Percentiles rank a stretch among this genome's conserved stretches.
Conservation (phyloP, 2,113 vertebrate genomes). For the Zapornia atra region DNA sequence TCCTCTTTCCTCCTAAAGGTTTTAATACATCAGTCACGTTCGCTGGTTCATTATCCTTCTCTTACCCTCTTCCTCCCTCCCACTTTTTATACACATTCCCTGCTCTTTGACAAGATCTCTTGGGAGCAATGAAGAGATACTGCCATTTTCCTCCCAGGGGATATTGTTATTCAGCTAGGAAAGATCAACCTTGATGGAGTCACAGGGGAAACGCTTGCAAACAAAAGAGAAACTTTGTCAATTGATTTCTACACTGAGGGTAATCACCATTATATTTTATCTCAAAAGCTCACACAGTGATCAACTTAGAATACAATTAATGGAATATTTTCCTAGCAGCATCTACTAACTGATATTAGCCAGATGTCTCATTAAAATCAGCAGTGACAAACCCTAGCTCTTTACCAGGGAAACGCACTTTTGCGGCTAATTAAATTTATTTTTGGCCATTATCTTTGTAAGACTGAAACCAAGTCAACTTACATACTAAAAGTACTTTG, state of each 20-base stretch:
- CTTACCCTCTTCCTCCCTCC: conserved; percentile 55
- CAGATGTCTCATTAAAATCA: conserved; percentile 75
- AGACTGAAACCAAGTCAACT: conserved; percentile 67
- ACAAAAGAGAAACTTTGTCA: conserved; percentile 64
- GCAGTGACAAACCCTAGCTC: conserved; percentile 59
- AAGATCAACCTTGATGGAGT: conserved; percentile 45
- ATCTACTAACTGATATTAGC: conserved; percentile 62
- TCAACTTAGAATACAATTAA: conserved; percentile 50
- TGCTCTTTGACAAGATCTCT: conserved; percentile 68
- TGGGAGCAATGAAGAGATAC: conserved; percentile 74
- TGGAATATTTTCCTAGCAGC: conserved; percentile 63
- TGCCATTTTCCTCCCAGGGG: conserved; percentile 61
- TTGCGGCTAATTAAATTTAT: conserved; percentile 51
- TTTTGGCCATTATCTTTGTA: conserved; percentile 56
- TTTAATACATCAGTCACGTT: conserved; percentile 46
- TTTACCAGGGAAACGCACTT: conserved; percentile 63
- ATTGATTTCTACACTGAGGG: conserved; percentile 44
- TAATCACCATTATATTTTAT: conserved; percentile 67
- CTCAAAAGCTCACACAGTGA: conserved; percentile 51
- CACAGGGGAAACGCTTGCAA: not conserved
- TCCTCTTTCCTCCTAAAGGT: conserved; percentile 4
- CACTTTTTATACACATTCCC: conserved; percentile 59
- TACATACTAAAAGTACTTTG: conserved; percentile 21
- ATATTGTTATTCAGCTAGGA: conserved; percentile 48
- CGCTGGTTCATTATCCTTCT: conserved; percentile 28